These are phyloP conservation scores for Creontiades dilutus DNA, from an alignment of 2,888 invertebrate genomes.

Conservation along the genomic window DNA sequence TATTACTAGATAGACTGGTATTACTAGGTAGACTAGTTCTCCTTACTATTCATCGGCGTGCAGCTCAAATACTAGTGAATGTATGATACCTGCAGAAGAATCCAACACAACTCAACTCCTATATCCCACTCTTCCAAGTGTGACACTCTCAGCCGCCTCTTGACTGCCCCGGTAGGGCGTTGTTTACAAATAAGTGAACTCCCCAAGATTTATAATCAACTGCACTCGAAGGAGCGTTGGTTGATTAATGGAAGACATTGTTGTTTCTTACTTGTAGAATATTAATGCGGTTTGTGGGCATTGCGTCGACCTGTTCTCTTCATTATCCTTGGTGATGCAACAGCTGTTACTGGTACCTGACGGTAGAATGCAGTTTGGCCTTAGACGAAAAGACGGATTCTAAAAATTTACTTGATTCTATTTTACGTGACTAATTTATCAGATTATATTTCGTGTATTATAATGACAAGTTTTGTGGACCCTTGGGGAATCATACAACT, in stretches of 20 bases:
- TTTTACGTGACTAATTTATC: too few relatives aligned
- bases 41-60: too few relatives aligned
- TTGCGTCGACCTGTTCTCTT: constrained; percentile 11
- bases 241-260: constrained; percentile 37
- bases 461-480: too few relatives aligned
- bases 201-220: constrained; percentile 37
- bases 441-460: too few relatives aligned
- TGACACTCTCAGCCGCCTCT: not conserved
- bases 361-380: not conserved
- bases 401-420: too few relatives aligned
- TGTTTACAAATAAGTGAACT: not conserved
- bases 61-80: not conserved
- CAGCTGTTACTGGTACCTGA: too few relatives aligned
- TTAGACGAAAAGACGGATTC: not conserved
- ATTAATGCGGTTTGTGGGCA: constrained; percentile 46
- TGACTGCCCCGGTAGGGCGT: not conserved
- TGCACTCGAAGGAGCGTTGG: not conserved
- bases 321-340: constrained; percentile 33
- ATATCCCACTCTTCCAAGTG: not conserved
- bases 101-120: not conserved
- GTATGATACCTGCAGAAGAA: not conserved
- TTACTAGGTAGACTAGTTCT: too few relatives aligned
- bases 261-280: constrained; percentile 17
- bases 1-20: too few relatives aligned
- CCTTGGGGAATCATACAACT: too few relatives aligned